Percentiles rank a stretch among this genome's conserved stretches.
Conservation (phyloP, 1,140 invertebrate species). For the Gonioctena quinquepunctata region DNA sequence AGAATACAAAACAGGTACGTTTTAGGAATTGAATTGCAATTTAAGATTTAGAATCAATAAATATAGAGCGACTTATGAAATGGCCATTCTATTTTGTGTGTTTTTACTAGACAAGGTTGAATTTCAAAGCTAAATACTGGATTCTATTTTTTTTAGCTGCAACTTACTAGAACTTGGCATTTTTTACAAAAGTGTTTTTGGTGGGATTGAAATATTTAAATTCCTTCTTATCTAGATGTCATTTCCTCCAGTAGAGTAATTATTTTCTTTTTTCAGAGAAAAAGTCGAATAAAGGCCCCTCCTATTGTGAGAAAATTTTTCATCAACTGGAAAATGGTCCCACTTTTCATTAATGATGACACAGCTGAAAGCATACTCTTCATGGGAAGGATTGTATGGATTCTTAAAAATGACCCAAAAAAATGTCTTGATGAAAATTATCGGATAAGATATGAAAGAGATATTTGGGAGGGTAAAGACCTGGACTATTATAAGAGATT, state of each 20-base stretch:
- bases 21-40: too few relatives aligned
- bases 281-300: conserved; percentile 35
- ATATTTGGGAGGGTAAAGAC: conserved; percentile 73
- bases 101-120: too few relatives aligned
- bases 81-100: too few relatives aligned
- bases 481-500: conserved; percentile 67
- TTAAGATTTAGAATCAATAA: too few relatives aligned
- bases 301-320: conserved; percentile 48
- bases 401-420: conserved; percentile 49
- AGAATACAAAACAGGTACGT: too few relatives aligned
- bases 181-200: too few relatives aligned
- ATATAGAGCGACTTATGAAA: too few relatives aligned
- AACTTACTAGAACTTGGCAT: too few relatives aligned
- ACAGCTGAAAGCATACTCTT: conserved; percentile 53
- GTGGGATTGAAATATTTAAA: too few relatives aligned
- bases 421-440: conserved; percentile 33
- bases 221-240: too few relatives aligned
- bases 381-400: conserved; percentile 53
- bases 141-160: too few relatives aligned
- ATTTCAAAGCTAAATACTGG: too few relatives aligned
- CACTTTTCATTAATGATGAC: conserved; percentile 46
- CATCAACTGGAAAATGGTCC: conserved; percentile 47
- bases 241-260: background rate
- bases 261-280: conserved; percentile 28
- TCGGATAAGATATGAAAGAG: conserved; percentile 36